Evolutionary conservation across 2,797 vertebrate species (phyloP).

Genomic region (Falco cherrug): DNA sequence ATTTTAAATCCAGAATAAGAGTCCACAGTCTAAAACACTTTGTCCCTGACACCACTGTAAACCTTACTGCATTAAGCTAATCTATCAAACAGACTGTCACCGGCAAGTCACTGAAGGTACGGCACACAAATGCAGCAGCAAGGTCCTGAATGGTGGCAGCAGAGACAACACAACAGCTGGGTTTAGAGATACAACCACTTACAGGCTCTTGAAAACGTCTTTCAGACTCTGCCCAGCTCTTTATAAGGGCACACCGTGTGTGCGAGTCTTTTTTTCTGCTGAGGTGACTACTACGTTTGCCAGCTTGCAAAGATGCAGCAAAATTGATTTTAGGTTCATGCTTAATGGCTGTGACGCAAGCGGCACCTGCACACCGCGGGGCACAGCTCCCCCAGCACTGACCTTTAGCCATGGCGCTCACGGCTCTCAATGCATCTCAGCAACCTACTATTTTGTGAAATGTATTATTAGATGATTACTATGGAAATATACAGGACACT

Average conservation of each 20-base stretch:
- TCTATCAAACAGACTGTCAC: background rate
- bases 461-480: background rate
- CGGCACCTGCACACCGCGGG: background rate
- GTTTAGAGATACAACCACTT: background rate
- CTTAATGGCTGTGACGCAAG: background rate
- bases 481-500: constrained; percentile 19
- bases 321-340: constrained; percentile 20
- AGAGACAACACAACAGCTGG: background rate
- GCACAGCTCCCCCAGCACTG: background rate
- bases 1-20: background rate
- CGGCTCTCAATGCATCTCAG: background rate
- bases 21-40: background rate
- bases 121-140: background rate
- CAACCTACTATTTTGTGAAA: constrained; percentile 14
- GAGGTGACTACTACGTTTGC: background rate
- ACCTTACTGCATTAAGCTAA: background rate
- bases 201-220: background rate
- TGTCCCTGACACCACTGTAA: background rate
- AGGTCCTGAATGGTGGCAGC: background rate
- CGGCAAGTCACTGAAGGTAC: background rate
- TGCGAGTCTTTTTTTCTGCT: background rate
- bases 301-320: background rate
- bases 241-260: background rate
- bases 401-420: background rate
- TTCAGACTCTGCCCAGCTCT: background rate